Conservation (phyloP, 2,888 invertebrate genomes). For the Dioctria rufipes region DNA sequence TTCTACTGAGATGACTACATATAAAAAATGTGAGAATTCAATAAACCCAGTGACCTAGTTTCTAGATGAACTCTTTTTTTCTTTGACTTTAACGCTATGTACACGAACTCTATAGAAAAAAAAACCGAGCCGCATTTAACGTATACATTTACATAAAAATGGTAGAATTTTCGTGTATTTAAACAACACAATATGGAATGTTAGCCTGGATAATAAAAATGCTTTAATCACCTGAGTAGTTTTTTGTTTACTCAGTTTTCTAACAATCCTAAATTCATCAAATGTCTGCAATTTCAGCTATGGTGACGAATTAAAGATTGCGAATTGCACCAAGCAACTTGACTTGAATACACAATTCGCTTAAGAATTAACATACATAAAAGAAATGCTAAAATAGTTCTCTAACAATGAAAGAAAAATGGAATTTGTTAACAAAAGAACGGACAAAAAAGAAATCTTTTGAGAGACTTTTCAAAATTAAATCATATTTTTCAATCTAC, state of each 20-base stretch:
- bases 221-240: no score
- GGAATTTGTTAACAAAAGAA: no score
- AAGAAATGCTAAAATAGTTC: no score
- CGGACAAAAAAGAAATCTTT: no score
- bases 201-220: background rate
- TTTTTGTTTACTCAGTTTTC: background rate
- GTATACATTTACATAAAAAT: background rate
- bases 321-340: no score
- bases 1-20: background rate
- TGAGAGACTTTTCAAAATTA: no score
- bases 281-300: no score
- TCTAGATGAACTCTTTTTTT: background rate
- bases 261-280: background rate
- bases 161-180: background rate
- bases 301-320: no score
- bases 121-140: background rate
- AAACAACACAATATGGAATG: background rate
- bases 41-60: background rate
- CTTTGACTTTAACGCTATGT: background rate
- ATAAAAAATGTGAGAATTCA: background rate
- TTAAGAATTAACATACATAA: no score
- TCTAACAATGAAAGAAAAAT: no score
- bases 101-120: background rate
- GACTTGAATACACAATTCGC: no score
- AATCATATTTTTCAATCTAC: no score